Evolutionary conservation across 2,113 vertebrate genomes (phyloP).

Genomic region (Carassius auratus): DNA sequence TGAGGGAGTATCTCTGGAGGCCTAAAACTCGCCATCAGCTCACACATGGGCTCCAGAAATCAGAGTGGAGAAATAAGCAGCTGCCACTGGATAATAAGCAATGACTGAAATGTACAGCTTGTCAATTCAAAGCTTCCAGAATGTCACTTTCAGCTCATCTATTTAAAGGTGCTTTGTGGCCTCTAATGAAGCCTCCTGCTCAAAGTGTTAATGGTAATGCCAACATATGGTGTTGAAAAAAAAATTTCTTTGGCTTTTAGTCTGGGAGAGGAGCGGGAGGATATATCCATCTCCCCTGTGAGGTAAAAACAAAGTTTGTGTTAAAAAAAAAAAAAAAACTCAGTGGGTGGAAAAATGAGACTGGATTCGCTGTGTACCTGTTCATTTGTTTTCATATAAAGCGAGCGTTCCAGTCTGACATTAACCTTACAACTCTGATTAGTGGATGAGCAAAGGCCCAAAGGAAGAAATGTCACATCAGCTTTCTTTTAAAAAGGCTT

Average conservation of each 20-base stretch:
- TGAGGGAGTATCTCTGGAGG: slow-evolving; percentile 22
- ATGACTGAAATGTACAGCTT: background rate
- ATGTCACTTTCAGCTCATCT: background rate
- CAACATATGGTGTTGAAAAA: background rate
- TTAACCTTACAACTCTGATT: slow-evolving; percentile 60
- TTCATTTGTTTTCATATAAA: slow-evolving; percentile 51
- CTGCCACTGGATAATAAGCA: background rate
- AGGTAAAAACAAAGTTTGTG: slow-evolving; percentile 34
- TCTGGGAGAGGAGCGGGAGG: background rate
- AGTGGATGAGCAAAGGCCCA: slow-evolving; percentile 48
- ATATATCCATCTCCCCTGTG: slow-evolving; percentile 28
- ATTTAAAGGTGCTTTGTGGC: background rate
- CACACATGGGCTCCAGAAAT: slow-evolving; percentile 9
- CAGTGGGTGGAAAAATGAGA: slow-evolving; percentile 43
- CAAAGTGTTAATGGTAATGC: slow-evolving; percentile 19
- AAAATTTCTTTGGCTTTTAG: background rate
- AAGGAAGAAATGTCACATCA: slow-evolving; percentile 41
- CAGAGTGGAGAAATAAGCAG: slow-evolving; percentile 12
- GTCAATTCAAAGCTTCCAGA: slow-evolving; percentile 22
- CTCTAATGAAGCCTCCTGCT: slow-evolving; percentile 10
- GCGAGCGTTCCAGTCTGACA: slow-evolving; percentile 39
- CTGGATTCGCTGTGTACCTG: slow-evolving; percentile 53
- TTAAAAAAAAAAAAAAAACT: slow-evolving; percentile 27
- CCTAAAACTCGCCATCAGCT: slow-evolving; percentile 3
- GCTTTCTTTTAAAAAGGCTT: slow-evolving; percentile 13